Evolutionary conservation across 2,888 invertebrate genomes (phyloP).

Genomic region (Autographa pulchrina): DNA sequence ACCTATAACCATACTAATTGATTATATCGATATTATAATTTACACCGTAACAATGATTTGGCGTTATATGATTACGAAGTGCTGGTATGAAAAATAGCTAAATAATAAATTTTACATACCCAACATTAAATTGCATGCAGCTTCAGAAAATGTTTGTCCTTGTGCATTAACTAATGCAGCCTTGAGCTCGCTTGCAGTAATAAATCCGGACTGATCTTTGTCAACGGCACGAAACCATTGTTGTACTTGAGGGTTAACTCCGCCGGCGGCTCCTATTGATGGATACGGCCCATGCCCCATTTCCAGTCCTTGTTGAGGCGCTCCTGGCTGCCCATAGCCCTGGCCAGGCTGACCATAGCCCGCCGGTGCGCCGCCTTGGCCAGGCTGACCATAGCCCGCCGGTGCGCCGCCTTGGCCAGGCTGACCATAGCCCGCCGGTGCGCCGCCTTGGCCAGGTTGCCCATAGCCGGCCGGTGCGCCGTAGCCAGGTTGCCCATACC

Average conservation of each 20-base stretch:
- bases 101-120: slow-evolving; percentile 80
- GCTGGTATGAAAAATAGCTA: too few relatives aligned
- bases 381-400: slow-evolving; percentile 46
- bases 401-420: slow-evolving; percentile 37
- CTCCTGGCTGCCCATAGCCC: slow-evolving; percentile 37
- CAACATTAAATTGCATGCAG: slow-evolving; percentile 96
- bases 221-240: slow-evolving; percentile 96
- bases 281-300: slow-evolving; percentile 86
- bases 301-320: slow-evolving; percentile 67
- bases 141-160: slow-evolving; percentile 94
- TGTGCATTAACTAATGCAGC: slow-evolving; percentile 95
- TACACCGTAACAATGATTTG: not conserved
- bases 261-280: slow-evolving; percentile 85
- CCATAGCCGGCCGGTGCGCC: slow-evolving; percentile 54
- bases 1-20: not conserved
- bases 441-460: slow-evolving; percentile 62
- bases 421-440: slow-evolving; percentile 52
- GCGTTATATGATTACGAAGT: not conserved
- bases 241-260: slow-evolving; percentile 92
- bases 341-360: slow-evolving; percentile 59
- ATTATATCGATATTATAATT: not conserved
- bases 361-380: slow-evolving; percentile 56
- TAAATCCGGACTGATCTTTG: slow-evolving; percentile 94
- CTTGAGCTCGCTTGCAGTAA: slow-evolving; percentile 93
- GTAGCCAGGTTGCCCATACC: slow-evolving; percentile 54